Conservation (phyloP, 2,113 vertebrate species). For the Myiopsitta monachus region DNA sequence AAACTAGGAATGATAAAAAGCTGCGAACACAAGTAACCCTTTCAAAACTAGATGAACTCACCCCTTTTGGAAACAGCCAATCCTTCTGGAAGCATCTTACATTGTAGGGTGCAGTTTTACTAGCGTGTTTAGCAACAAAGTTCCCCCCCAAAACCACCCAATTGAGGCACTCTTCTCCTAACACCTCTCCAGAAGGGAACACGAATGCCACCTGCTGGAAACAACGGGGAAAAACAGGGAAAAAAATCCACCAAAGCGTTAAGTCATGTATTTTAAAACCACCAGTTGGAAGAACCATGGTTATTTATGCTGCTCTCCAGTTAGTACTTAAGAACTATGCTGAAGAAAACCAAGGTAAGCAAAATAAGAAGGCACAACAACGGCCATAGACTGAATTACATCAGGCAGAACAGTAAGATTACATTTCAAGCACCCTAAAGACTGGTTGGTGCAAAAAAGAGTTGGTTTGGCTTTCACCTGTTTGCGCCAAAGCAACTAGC, state of each 20-base stretch:
- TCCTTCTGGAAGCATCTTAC: background rate
- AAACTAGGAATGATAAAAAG: background rate
- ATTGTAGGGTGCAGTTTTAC: background rate
- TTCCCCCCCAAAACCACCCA: fast-evolving
- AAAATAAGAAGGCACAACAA: background rate
- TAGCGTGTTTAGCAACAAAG: background rate
- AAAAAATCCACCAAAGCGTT: background rate
- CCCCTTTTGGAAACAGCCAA: fast-evolving
- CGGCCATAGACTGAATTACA: background rate
- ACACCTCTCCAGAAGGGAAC: fast-evolving
- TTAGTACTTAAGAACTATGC: fast-evolving
- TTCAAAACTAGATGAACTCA: background rate
- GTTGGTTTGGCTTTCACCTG: background rate
- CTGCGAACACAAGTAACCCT: background rate
- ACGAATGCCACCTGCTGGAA: conserved; percentile 35
- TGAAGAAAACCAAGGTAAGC: background rate
- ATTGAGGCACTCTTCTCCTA: background rate
- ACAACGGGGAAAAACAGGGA: fast-evolving
- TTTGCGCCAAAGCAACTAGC: background rate
- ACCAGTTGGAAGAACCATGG: background rate
- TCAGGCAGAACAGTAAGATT: background rate
- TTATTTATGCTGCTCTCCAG: background rate
- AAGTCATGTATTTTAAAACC: fast-evolving
- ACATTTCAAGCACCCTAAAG: background rate
- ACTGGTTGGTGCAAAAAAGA: background rate